Conservation (phyloP, 2,888 invertebrate genomes). For the Philopedon plagiatum region DNA sequence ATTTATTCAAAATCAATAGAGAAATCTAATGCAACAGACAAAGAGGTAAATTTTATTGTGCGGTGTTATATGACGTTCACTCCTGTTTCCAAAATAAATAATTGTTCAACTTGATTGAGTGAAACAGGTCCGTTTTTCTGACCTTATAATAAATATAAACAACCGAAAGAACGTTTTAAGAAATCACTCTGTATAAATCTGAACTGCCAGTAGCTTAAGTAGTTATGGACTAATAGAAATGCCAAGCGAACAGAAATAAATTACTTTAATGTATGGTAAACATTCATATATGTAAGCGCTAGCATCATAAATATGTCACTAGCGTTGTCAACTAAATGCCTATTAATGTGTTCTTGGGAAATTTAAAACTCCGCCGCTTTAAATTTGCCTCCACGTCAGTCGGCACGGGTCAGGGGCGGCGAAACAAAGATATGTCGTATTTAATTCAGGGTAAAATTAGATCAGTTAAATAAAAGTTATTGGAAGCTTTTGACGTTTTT, state of each 20-base stretch:
- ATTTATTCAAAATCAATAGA: too few relatives aligned
- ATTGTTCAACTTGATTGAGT: too few relatives aligned
- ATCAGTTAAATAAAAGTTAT: too few relatives aligned
- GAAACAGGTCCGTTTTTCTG: too few relatives aligned
- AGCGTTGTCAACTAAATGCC: slow-evolving; percentile 70
- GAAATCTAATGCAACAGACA: too few relatives aligned
- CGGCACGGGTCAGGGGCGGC: slow-evolving; percentile 18
- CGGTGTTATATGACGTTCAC: too few relatives aligned
- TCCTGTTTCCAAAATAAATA: too few relatives aligned
- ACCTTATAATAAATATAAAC: not conserved
- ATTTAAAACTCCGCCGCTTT: slow-evolving; percentile 61
- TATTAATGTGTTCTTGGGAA: slow-evolving; percentile 70
- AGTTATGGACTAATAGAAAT: slow-evolving; percentile 69
- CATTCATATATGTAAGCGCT: slow-evolving; percentile 69
- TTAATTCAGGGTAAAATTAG: too few relatives aligned
- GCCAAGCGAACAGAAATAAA: slow-evolving; percentile 69
- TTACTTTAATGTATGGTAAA: slow-evolving; percentile 70
- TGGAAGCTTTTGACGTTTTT: too few relatives aligned
- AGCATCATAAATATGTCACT: slow-evolving; percentile 70
- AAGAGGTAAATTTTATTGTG: too few relatives aligned
- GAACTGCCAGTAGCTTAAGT: slow-evolving; percentile 64
- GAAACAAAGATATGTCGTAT: too few relatives aligned
- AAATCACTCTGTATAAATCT: slow-evolving; percentile 59
- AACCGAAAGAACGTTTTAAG: not conserved
- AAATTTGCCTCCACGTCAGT: slow-evolving; percentile 59